phyloP scores from a whole-genome alignment of 35 echinoderm and acorn worm species.

The Amphiura filiformis region DNA sequence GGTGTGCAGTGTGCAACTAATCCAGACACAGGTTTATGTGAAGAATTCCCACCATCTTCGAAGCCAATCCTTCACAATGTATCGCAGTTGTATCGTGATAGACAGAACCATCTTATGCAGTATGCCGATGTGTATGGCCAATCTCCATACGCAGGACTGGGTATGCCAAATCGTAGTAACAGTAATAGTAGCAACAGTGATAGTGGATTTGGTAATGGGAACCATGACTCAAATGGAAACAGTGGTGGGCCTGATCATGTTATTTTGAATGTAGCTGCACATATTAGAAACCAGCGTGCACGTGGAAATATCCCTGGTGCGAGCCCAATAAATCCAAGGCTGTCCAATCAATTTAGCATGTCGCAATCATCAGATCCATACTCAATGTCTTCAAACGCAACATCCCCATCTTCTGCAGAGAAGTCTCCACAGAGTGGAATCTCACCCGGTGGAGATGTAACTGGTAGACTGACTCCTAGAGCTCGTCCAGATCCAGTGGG shows the following conservation, averaged over 20 bases:
- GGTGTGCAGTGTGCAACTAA: slow-evolving; percentile 61
- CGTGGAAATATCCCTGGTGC: neutral
- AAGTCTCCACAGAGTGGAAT: slow-evolving; percentile 30
- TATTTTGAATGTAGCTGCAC: slow-evolving; percentile 80
- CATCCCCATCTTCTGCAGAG: slow-evolving; percentile 36
- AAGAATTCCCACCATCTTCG: slow-evolving; percentile 76
- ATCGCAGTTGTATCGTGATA: slow-evolving; percentile 66
- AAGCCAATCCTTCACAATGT: slow-evolving; percentile 65
- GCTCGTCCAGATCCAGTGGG: slow-evolving; percentile 84
- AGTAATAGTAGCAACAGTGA: slow-evolving; percentile 98
- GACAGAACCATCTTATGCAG: slow-evolving; percentile 46
- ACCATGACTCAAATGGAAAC: slow-evolving; percentile 38
- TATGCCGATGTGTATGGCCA: slow-evolving; percentile 80
- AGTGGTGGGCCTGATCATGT: slow-evolving; percentile 29
- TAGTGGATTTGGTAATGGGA: slow-evolving; percentile 81
- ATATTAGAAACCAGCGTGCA: slow-evolving; percentile 65
- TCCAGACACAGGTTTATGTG: slow-evolving; percentile 69
- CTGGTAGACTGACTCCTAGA: slow-evolving; percentile 72
- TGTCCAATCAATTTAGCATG: slow-evolving; percentile 52
- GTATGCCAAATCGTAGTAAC: slow-evolving; percentile 66
- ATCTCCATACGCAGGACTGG: slow-evolving; percentile 41
- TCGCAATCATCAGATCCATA: slow-evolving; percentile 63
- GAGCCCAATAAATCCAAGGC: slow-evolving; percentile 32
- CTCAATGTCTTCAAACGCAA: slow-evolving; percentile 45
- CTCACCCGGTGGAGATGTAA: neutral